Base-by-base conservation (phyloP, 2,797 vertebrate genomes). In the Malacoraja senta region DNA sequence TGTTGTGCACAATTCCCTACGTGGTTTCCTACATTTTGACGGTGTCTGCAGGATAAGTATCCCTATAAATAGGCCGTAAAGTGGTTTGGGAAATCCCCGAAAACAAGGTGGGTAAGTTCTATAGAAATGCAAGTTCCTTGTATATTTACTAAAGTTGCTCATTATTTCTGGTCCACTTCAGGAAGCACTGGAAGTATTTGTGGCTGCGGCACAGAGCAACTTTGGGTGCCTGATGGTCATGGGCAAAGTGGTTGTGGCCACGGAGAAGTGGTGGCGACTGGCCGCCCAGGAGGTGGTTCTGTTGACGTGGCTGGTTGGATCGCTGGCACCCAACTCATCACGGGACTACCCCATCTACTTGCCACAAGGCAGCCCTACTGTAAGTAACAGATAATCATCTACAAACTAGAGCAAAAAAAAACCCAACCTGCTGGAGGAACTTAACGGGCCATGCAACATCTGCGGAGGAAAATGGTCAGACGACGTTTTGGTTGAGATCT, bases 261-360 rank as follows among this genome's bases (percentile, higher is more conserved):
- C 98, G 0, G 97, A 98, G 53, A 97, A 98, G 94, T 99, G 98
- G 98, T 98, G 98, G 98, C 97, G 97, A 24, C 95, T 98, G 2
- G 96, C 97, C 0, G 96, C 96, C 0, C 97, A 97, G 19, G 98
- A 99, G 88, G 96, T 97, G 0, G 96, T 98, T 94, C 96, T 98
- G 10, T 96, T 99, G 6, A 96, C 97, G 0, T 96, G 96, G 91
- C 93, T 99, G 94, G 95, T 97, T 29, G 95, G 96, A 0, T 95
- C 94, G 0, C 93, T 97, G 83, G 96, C 96, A 0, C 96, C 96
- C 2, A 96, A 97, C 0, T 93, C 96, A 0, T 97, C 98, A 2
- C 97, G 97, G 0, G 98, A 99, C 94, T 97, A 97, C 94, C 98
- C 98, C 0, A 96, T 98, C 93, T 98, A 98, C 95, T 96, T 98